These are phyloP conservation scores for Platyscapa corneri DNA, from an alignment of 1,140 invertebrate genomes.

Conservation along the genomic window DNA sequence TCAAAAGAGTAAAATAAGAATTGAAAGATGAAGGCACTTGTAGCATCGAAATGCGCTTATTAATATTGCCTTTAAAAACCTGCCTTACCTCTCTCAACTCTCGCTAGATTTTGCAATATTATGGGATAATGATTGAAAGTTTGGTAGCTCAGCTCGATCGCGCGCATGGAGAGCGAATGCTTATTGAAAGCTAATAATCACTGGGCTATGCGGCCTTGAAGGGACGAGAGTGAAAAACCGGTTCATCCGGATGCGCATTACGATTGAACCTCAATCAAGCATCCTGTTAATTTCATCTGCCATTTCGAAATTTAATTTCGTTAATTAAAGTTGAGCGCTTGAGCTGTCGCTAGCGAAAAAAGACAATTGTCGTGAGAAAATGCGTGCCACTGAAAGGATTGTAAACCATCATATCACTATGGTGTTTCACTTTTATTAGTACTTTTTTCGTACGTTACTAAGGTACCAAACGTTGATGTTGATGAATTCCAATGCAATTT, in stretches of 20 bases:
- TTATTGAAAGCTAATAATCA: constrained; percentile 51
- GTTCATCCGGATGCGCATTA: constrained; percentile 10
- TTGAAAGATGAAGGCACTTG: background rate
- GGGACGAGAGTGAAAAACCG: constrained; percentile 33
- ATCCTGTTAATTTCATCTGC: background rate
- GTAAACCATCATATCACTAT: background rate
- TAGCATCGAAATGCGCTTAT: background rate
- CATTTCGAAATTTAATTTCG: background rate
- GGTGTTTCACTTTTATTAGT: background rate
- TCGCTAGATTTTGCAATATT: background rate
- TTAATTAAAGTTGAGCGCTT: background rate
- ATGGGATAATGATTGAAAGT: background rate
- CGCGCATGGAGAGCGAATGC: background rate
- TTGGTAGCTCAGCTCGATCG: background rate
- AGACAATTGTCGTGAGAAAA: constrained; percentile 40
- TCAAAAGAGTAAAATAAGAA: background rate
- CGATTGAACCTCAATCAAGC: background rate
- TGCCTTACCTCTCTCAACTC: background rate
- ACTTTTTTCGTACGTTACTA: background rate
- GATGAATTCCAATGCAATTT: background rate
- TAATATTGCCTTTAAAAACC: constrained; percentile 6
- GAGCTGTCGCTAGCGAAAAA: constrained; percentile 16
- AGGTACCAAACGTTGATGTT: background rate
- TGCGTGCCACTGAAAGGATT: background rate
- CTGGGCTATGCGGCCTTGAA: background rate